Evolutionary conservation across 1,140 invertebrate genomes (phyloP).

Genomic region (Solen grandis): DNA sequence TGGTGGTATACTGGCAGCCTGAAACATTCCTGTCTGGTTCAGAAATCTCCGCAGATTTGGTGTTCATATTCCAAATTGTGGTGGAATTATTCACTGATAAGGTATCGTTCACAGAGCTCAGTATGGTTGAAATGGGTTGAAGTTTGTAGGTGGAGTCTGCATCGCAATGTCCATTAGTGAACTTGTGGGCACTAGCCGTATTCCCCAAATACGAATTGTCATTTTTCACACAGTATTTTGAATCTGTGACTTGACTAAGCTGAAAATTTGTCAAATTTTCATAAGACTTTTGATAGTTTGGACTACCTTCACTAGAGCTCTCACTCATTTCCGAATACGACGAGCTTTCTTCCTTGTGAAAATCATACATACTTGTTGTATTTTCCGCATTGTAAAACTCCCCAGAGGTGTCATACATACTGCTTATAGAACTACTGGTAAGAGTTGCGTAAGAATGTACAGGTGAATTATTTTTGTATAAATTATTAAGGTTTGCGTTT

Average conservation of each 20-base stretch:
- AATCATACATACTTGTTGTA: slow-evolving; percentile 85
- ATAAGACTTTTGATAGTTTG: slow-evolving; percentile 59
- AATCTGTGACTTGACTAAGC: slow-evolving; percentile 32
- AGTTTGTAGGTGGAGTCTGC: slow-evolving; percentile 70
- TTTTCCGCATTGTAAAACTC: slow-evolving; percentile 84
- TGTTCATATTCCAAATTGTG: slow-evolving; percentile 21
- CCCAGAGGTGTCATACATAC: slow-evolving; percentile 79
- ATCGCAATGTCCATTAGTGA: not conserved
- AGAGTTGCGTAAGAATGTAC: slow-evolving; percentile 31
- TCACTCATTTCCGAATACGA: slow-evolving; percentile 85
- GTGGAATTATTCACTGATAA: slow-evolving; percentile 47
- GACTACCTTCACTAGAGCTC: slow-evolving; percentile 71
- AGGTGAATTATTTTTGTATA: slow-evolving; percentile 37
- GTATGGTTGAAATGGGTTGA: slow-evolving; percentile 76
- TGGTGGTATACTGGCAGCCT: slow-evolving; percentile 71
- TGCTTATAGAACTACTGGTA: slow-evolving; percentile 65
- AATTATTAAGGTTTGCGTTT: slow-evolving; percentile 32
- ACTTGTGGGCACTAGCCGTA: slow-evolving; percentile 26
- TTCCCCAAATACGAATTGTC: slow-evolving; percentile 11
- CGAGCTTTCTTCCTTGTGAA: slow-evolving; percentile 83
- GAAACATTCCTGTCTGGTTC: not conserved
- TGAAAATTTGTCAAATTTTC: slow-evolving; percentile 63
- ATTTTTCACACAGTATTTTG: slow-evolving; percentile 10
- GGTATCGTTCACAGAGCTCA: slow-evolving; percentile 71
- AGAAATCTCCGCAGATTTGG: slow-evolving; percentile 19